Base-by-base conservation (phyloP, 2,888 invertebrate genomes). In the Eupsilia transversa region DNA sequence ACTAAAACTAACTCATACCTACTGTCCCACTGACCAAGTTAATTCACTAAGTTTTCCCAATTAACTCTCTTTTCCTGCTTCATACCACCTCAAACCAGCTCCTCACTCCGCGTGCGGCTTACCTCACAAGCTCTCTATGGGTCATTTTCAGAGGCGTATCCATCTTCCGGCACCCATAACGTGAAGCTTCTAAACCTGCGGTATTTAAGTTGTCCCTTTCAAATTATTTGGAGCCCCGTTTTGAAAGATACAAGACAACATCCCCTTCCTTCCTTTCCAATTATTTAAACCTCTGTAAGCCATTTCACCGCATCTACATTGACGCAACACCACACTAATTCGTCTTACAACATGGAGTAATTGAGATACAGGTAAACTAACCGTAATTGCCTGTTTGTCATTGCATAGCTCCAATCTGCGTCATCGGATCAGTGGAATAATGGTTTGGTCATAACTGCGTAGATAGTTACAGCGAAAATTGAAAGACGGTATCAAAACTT, bases 311-410 rank as follows among this genome's bases (percentile, higher is more conserved):
- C n/a, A 63, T 80, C 63, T 60, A 27, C 41, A 41, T 80, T 67
- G 66, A 59, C 33, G 67, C 43, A 78, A 80, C 33, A n/a, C 69
- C 33, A 30, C 30, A 65, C 49, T 80, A 80, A 81, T 84, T 81
- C 56, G 23, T 65, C 84, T 81, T 81, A 63, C 81, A 63, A 56
- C 81, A 80, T 69, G 65, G 6, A 54, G 66, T 74, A 64, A 75
- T 67, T 79, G 27, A 74, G 61, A 70, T 64, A 74, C 72, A 77
- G 71, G 79, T 49, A 72, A 81, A 86, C 67, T 72, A 72, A 60
- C 71, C 14, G n/a, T 87, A 77, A 85, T 77, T 77, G 2, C 23
- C 23, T 66, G 59, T 61, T 71, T 85, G 65, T 72, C 70, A 73
- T 74, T 84, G 65, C 68, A 17, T 23, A 10, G 41, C 41, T 38